Percentiles rank a stretch among this genome's conserved stretches.
phyloP scores from a whole-genome alignment of 2,888 invertebrate species.

The Eupithecia dodoneata region DNA sequence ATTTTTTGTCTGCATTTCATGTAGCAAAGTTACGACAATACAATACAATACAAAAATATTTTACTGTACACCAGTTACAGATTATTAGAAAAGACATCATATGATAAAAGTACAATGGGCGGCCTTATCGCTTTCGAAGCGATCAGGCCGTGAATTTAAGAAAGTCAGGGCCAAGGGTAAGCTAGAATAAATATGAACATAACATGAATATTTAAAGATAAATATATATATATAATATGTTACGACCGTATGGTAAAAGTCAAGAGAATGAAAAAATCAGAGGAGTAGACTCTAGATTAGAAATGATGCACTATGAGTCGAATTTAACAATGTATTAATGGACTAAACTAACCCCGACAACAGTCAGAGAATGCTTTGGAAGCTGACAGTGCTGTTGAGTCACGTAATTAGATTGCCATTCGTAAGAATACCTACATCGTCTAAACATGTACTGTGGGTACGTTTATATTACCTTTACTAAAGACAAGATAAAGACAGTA shows the following conservation, averaged over 20 bases:
- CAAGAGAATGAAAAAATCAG: background rate
- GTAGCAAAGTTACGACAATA: background rate
- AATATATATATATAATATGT: too few relatives aligned
- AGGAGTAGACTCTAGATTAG: background rate
- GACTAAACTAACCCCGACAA: background rate
- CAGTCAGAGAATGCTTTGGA: background rate
- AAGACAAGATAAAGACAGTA: background rate
- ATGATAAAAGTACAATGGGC: too few relatives aligned
- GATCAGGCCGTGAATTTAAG: too few relatives aligned
- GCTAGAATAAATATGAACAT: too few relatives aligned
- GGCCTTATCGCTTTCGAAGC: too few relatives aligned
- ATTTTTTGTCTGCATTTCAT: background rate
- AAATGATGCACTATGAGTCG: background rate
- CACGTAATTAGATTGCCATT: background rate
- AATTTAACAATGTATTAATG: background rate
- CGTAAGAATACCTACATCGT: background rate
- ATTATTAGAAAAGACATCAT: too few relatives aligned
- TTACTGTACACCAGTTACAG: too few relatives aligned
- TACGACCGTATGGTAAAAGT: background rate
- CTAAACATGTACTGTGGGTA: background rate
- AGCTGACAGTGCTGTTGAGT: background rate
- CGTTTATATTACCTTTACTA: background rate
- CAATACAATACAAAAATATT: too few relatives aligned
- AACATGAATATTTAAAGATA: too few relatives aligned
- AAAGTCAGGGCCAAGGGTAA: too few relatives aligned